Percentiles rank a stretch among this genome's conserved stretches.
These are phyloP conservation scores for Perizoma affinitatum DNA, from an alignment of 2,888 invertebrate species.

Conservation along the genomic window DNA sequence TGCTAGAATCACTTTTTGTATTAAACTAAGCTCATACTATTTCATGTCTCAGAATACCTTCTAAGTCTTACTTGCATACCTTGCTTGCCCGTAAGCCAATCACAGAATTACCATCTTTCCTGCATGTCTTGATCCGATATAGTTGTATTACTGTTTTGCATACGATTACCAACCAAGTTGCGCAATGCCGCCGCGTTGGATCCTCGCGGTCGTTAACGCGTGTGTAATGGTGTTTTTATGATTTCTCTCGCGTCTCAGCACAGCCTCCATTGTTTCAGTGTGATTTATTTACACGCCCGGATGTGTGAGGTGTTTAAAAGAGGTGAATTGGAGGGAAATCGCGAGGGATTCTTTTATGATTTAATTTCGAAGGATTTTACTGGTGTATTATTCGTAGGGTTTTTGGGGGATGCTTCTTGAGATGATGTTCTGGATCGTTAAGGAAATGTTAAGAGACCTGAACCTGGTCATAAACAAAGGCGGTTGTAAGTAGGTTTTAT, in stretches of 20 bases:
- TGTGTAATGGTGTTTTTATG: slow-evolving; percentile 66
- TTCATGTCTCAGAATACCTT: no score
- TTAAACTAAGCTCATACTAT: no score
- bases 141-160: slow-evolving; percentile 17
- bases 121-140: background rate
- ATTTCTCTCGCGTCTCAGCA: slow-evolving; percentile 46
- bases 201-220: slow-evolving; percentile 55
- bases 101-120: no score
- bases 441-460: slow-evolving; percentile 1
- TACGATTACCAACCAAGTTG: slow-evolving; percentile 3
- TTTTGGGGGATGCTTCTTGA: slow-evolving; percentile 11
- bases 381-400: slow-evolving; percentile 25
- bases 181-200: slow-evolving; percentile 30
- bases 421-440: slow-evolving; percentile 20
- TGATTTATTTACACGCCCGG: slow-evolving; percentile 58
- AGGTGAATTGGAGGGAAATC: slow-evolving; percentile 38
- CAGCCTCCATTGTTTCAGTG: slow-evolving; percentile 59
- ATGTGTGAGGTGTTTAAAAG: slow-evolving; percentile 59
- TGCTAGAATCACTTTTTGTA: no score
- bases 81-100: no score
- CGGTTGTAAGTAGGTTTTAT: background rate
- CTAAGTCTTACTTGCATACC: no score
- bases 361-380: slow-evolving; percentile 35
- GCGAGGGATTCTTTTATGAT: slow-evolving; percentile 38
- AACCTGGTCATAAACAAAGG: background rate